Conservation (phyloP, 2,113 vertebrate species). For the Cathartes aura region DNA sequence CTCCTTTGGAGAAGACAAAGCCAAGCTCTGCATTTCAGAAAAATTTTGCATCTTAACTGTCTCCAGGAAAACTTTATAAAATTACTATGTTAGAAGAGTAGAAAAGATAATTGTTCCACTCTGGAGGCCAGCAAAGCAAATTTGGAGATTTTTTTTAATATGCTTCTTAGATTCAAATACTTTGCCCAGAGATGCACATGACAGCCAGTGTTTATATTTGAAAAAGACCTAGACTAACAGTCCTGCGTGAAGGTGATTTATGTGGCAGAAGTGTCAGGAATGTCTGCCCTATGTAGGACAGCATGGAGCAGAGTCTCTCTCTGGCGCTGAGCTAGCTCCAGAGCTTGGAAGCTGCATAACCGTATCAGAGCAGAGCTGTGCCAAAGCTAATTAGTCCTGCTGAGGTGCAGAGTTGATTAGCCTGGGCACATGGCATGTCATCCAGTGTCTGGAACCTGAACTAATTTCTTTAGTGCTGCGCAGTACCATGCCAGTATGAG, state of each 20-base stretch:
- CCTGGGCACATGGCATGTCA: not conserved
- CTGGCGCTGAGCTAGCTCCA: not conserved
- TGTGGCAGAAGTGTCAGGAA: not conserved
- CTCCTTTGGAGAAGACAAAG: not conserved
- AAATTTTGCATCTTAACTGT: not conserved
- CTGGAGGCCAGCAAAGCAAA: not conserved
- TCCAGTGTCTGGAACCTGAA: not conserved
- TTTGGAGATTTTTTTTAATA: not conserved
- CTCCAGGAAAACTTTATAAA: not conserved
- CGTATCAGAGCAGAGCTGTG: not conserved
- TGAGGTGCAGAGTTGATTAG: slow-evolving; percentile 27
- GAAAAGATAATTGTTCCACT: not conserved
- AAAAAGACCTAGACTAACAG: not conserved
- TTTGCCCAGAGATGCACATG: not conserved
- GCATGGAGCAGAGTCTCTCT: not conserved
- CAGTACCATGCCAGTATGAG: not conserved
- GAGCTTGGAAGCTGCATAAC: slow-evolving; percentile 14
- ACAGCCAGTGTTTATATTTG: not conserved
- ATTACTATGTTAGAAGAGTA: not conserved
- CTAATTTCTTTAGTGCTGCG: not conserved
- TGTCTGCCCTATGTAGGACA: not conserved
- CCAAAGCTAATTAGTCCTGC: slow-evolving; percentile 41
- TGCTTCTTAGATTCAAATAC: not conserved
- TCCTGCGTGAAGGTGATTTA: not conserved
- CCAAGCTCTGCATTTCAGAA: not conserved